Conservation (phyloP, 2,888 invertebrate genomes). For the Boloria euphrosyne region DNA sequence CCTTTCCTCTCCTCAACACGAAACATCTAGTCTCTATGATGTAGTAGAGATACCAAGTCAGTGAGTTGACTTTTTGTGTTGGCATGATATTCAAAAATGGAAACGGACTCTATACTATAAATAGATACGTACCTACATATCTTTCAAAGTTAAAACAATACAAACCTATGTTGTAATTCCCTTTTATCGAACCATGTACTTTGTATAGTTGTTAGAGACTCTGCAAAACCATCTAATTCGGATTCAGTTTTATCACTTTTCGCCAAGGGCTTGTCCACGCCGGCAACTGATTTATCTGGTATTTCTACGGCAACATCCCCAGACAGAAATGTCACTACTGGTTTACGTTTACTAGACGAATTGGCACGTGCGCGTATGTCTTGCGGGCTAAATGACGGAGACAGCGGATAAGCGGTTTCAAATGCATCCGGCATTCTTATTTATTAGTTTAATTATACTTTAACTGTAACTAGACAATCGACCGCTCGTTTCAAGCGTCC, state of each 20-base stretch:
- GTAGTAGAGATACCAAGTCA: too few species aligned
- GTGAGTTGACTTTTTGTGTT: too few species aligned
- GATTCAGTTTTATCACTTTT: constrained; percentile 72
- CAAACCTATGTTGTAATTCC: constrained; percentile 83
- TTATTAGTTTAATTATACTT: constrained; percentile 13
- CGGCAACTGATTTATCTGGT: constrained; percentile 72
- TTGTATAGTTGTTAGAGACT: constrained; percentile 71
- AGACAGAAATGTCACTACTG: constrained; percentile 65
- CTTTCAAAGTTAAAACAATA: constrained; percentile 31
- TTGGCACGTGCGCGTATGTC: constrained; percentile 83
- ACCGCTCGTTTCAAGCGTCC: constrained; percentile 26
- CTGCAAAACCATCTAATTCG: constrained; percentile 82
- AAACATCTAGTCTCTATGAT: too few species aligned
- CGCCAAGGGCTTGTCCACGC: constrained; percentile 64
- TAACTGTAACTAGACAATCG: constrained; percentile 15
- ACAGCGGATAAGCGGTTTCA: constrained; percentile 81
- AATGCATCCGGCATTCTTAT: constrained; percentile 82
- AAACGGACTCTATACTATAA: too few species aligned
- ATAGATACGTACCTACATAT: not conserved
- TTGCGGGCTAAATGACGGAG: constrained; percentile 73
- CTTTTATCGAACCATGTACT: constrained; percentile 82
- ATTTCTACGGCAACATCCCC: constrained; percentile 73
- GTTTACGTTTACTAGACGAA: constrained; percentile 71
- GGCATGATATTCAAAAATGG: too few species aligned
- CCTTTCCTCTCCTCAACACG: too few species aligned